phyloP scores from a whole-genome alignment of 2,797 vertebrate species.

The Catamblyrhynchus diadema region DNA sequence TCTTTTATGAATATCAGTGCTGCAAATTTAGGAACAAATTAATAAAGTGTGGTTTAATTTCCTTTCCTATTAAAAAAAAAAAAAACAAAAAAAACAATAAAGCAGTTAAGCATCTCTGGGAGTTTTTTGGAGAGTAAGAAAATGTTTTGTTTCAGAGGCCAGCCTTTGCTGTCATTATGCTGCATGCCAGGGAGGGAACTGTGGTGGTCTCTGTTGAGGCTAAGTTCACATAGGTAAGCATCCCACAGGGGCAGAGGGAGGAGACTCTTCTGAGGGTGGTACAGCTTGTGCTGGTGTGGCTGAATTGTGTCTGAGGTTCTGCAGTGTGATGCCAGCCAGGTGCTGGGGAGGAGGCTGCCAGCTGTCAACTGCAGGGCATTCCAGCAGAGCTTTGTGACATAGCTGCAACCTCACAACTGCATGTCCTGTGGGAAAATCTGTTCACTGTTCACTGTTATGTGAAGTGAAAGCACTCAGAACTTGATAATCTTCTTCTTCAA shows the following conservation, averaged over 20 bases:
- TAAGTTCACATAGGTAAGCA: background rate
- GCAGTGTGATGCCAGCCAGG: fast-evolving
- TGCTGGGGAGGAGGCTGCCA: background rate
- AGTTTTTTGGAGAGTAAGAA: background rate
- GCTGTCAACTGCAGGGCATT: fast-evolving
- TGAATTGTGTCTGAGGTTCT: background rate
- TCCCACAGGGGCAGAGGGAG: fast-evolving
- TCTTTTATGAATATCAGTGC: background rate
- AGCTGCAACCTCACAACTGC: background rate
- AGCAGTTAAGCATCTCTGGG: background rate
- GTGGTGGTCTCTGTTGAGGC: background rate
- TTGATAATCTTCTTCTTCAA: background rate
- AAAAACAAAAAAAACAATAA: fast-evolving
- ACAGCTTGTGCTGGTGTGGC: background rate
- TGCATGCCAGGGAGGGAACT: background rate
- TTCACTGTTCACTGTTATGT: background rate
- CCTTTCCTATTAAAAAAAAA: background rate
- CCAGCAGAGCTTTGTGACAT: background rate
- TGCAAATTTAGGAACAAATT: background rate
- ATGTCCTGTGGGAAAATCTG: background rate
- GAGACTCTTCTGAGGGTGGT: fast-evolving
- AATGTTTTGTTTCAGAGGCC: background rate
- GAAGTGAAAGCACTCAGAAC: background rate
- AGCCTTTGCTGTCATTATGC: background rate
- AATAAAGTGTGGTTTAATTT: background rate